Percentiles rank a stretch among this genome's conserved stretches.
phyloP scores from a whole-genome alignment of 2,797 vertebrate species.

The Mormyrops boulengeri region DNA sequence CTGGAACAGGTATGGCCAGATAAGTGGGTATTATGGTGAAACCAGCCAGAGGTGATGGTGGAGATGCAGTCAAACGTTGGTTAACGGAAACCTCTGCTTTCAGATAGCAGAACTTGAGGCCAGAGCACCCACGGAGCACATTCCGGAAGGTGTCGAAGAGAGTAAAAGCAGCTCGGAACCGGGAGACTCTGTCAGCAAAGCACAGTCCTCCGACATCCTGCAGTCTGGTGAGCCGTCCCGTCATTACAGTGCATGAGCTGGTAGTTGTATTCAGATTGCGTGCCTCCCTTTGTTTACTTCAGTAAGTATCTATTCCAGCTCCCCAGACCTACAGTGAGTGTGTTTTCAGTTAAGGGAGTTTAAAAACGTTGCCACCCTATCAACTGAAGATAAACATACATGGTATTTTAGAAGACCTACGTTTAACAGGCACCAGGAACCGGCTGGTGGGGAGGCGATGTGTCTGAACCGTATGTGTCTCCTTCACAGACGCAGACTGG shows the following conservation, averaged over 20 bases:
- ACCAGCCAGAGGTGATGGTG: background rate
- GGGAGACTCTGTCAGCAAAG: constrained; percentile 43
- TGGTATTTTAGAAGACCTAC: background rate
- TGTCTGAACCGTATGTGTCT: background rate
- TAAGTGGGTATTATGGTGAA: background rate
- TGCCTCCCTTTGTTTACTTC: background rate
- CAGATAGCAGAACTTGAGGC: constrained; percentile 67
- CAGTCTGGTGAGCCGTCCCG: constrained; percentile 44
- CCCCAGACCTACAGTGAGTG: background rate
- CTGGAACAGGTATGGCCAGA: constrained; percentile 65
- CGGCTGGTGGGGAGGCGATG: background rate
- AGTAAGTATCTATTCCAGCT: background rate
- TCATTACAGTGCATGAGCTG: background rate
- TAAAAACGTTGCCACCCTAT: background rate
- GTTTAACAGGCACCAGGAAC: background rate
- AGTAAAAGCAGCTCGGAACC: constrained; percentile 37
- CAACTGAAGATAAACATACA: background rate
- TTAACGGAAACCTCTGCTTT: constrained; percentile 36
- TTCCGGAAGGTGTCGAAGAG: constrained; percentile 40
- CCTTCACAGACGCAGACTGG: constrained; percentile 64
- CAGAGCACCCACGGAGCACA: constrained; percentile 41
- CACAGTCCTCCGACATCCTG: constrained; percentile 56
- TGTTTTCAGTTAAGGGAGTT: background rate
- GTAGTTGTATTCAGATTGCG: background rate
- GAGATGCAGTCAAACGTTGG: background rate